A percentile compares a stretch with the other conserved stretches of the same genome.
These are phyloP conservation scores for Epinephelus lanceolatus DNA, from an alignment of 2,113 vertebrate species.

Conservation along the genomic window DNA sequence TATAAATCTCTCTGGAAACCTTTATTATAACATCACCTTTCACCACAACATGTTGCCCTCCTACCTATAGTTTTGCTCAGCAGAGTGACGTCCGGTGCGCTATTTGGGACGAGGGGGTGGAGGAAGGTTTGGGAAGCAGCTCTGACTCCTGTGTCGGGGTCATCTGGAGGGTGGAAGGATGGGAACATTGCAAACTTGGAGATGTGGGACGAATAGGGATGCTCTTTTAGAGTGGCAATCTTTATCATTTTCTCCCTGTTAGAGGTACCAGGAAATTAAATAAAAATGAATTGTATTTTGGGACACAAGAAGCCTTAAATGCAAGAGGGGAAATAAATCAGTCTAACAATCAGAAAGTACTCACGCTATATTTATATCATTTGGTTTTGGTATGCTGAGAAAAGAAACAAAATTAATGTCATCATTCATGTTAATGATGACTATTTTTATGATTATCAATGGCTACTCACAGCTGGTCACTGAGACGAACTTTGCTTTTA, in stretches of 20 bases:
- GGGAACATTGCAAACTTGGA: slow-evolving; percentile 84
- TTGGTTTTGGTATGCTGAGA: slow-evolving; percentile 86
- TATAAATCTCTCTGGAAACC: background rate
- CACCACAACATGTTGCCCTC: background rate
- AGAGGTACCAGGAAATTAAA: background rate
- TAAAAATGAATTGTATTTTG: background rate
- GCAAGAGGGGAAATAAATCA: background rate
- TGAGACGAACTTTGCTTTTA: slow-evolving; percentile 81
- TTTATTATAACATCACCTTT: background rate
- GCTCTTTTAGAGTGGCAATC: slow-evolving; percentile 72
- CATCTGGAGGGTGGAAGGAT: slow-evolving; percentile 76
- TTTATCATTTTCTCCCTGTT: slow-evolving; percentile 79
- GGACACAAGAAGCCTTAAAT: background rate
- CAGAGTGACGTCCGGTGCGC: slow-evolving; percentile 70
- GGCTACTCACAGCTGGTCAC: slow-evolving; percentile 84
- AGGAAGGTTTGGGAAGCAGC: slow-evolving; percentile 66
- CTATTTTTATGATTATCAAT: background rate
- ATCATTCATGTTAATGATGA: background rate
- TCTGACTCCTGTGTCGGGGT: slow-evolving; percentile 65
- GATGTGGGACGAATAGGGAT: slow-evolving; percentile 87
- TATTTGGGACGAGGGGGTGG: slow-evolving; percentile 73
- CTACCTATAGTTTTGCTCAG: slow-evolving; percentile 84
- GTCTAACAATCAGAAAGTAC: slow-evolving; percentile 48
- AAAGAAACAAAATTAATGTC: slow-evolving; percentile 25
- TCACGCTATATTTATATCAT: slow-evolving; percentile 82